Percentiles rank a stretch among this genome's conserved stretches.
Conservation (phyloP, 2,113 vertebrate species). For the Turnix velox region DNA sequence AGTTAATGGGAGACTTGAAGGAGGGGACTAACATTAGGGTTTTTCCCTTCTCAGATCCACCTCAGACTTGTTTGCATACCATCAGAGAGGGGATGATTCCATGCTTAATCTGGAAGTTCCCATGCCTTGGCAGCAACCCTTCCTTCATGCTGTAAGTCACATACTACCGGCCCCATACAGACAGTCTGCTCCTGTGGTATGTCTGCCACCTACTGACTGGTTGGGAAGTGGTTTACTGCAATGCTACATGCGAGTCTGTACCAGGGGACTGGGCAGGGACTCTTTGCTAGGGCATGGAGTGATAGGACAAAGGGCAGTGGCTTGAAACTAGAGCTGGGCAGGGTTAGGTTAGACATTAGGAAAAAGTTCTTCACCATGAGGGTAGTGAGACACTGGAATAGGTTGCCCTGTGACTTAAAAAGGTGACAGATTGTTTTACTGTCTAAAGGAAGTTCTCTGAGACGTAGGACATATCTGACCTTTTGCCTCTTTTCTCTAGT, state of each 20-base stretch:
- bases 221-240: background rate
- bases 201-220: background rate
- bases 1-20: background rate
- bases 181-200: background rate
- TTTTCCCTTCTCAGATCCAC: background rate
- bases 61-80: background rate
- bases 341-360: too few relatives aligned
- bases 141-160: background rate
- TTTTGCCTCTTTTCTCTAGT: background rate
- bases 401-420: background rate
- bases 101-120: background rate
- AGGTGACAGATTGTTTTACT: background rate
- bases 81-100: background rate
- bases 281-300: too few relatives aligned
- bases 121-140: background rate
- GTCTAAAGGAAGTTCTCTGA: background rate
- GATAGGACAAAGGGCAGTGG: too few relatives aligned
- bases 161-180: background rate
- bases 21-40: background rate
- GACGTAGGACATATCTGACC: background rate
- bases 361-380: too few relatives aligned
- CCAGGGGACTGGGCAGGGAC: too few relatives aligned
- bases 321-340: too few relatives aligned
- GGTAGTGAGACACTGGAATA: too few relatives aligned
- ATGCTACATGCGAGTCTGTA: background rate